A percentile compares a stretch with the other conserved stretches of the same genome.
Evolutionary conservation across 2,797 vertebrate species (phyloP).

Genomic region (Buceros bicornis): DNA sequence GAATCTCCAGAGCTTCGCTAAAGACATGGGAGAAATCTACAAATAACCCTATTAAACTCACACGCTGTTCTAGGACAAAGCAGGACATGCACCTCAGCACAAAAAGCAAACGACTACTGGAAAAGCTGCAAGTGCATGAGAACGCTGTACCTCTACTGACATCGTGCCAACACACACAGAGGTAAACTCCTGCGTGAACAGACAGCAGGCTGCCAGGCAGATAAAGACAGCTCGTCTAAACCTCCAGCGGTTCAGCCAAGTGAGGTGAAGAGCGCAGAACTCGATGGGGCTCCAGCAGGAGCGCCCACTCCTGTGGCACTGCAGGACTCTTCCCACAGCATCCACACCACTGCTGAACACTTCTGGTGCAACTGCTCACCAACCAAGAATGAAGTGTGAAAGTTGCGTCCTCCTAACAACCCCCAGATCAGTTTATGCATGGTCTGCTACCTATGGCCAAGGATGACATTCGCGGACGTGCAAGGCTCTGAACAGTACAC

Average conservation of each 20-base stretch:
- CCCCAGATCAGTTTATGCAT: rapidly evolving
- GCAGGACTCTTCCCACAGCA: background rate
- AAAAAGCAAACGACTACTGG: background rate
- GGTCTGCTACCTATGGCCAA: background rate
- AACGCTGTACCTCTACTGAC: background rate
- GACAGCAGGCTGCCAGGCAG: background rate
- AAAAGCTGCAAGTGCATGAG: background rate
- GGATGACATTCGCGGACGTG: rapidly evolving
- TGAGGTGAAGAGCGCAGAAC: background rate
- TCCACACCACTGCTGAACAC: rapidly evolving
- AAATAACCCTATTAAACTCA: background rate
- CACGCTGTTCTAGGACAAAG: background rate
- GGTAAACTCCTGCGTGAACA: background rate
- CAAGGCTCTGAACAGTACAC: background rate
- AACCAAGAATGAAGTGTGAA: background rate
- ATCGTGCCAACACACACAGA: background rate
- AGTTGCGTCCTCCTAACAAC: background rate
- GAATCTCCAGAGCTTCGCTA: background rate
- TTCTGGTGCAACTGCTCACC: background rate
- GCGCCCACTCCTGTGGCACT: rapidly evolving
- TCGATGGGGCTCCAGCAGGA: background rate
- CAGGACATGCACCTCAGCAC: background rate
- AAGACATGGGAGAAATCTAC: background rate
- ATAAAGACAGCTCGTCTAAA: background rate
- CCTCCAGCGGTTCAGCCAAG: background rate